Evolutionary conservation across 2,888 invertebrate genomes (phyloP), one percentile per base, ranked within the genome.

Genomic region (Trichopoda pennipes): DNA sequence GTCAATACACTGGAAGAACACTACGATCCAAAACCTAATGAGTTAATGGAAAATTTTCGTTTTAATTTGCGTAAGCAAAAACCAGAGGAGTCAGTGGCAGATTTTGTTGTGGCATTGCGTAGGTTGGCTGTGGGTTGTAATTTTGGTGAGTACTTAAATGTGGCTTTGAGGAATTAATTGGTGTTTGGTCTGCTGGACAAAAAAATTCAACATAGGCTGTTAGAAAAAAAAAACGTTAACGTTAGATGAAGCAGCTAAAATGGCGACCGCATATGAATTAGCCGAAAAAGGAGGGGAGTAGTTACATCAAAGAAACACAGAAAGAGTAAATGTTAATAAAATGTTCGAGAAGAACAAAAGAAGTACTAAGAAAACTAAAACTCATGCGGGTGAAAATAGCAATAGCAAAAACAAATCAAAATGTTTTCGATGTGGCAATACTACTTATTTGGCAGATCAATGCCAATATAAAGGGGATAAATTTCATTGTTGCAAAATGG

Each of bases 241-340:
- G n/a, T 51, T 84, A 12, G 79, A 76, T 4, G 72, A 81, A 9
- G 80, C 79, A 35, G 44, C 58, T 14, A 63, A 28, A 3, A 75
- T 74, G 55, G 81, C 70, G 23, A 72, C 51, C 10, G 80, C 61
- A 16, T 75, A 78, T 42, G 76, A 83, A 61, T 53, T 74, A 35
- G 81, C 81, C 38, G 80, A 84, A 64, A 83, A 77, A 72, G 70
- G 70, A 28, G 84, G 76, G 7, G 47, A 69, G 14, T 77, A 84
- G 66, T 38, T 84, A 23, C 84, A 80, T 2, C 68, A 76, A 21
- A 74, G 44, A 47, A 60, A 14, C n/a, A 6, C 38, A 3, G 61
- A 38, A 6, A 35, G n/a, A 28, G 58, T 73, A 19, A 69, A 35
- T 10, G 70, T 63, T 21, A 73, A 64, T 8, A 73, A 49, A 77